These are phyloP conservation scores for Serrognathus titanus DNA, from an alignment of 2,888 invertebrate species.

Conservation along the genomic window DNA sequence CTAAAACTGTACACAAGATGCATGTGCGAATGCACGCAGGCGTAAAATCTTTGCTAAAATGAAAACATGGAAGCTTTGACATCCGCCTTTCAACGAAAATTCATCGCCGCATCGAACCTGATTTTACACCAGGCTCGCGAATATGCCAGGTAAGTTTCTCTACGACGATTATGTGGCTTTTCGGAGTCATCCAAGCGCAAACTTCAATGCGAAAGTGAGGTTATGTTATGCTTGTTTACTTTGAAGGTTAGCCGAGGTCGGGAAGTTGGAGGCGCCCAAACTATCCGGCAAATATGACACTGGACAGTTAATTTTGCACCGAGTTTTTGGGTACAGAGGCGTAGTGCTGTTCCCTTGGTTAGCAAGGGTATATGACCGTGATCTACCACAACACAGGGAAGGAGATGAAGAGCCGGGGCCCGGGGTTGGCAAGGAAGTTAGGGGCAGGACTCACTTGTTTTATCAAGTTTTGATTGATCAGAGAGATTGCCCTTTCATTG, in stretches of 20 bases:
- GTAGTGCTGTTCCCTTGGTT: constrained; percentile 97
- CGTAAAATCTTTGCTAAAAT: constrained; percentile 31
- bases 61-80: constrained; percentile 40
- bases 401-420: constrained; percentile 41
- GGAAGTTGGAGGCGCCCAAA: constrained; percentile 84
- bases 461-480: constrained; percentile 98
- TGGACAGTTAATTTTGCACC: constrained; percentile 92
- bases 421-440: constrained; percentile 76
- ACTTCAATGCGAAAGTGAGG: constrained; percentile 17
- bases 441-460: constrained; percentile 89
- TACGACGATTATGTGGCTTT: neutral
- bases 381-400: constrained; percentile 58
- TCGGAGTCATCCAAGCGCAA: neutral
- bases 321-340: constrained; percentile 96
- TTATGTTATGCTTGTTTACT: constrained; percentile 17
- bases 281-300: constrained; percentile 89
- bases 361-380: constrained; percentile 92
- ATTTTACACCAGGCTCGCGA: constrained; percentile 29
- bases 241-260: constrained; percentile 88
- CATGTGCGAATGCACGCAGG: constrained; percentile 9
- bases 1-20: too few species aligned
- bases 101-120: constrained; percentile 29
- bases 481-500: constrained; percentile 94
- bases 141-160: constrained; percentile 32
- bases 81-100: constrained; percentile 27